A percentile compares a stretch with the other conserved stretches of the same genome.
phyloP scores from a whole-genome alignment of 2,113 vertebrate genomes.

The Oriolus oriolus region DNA sequence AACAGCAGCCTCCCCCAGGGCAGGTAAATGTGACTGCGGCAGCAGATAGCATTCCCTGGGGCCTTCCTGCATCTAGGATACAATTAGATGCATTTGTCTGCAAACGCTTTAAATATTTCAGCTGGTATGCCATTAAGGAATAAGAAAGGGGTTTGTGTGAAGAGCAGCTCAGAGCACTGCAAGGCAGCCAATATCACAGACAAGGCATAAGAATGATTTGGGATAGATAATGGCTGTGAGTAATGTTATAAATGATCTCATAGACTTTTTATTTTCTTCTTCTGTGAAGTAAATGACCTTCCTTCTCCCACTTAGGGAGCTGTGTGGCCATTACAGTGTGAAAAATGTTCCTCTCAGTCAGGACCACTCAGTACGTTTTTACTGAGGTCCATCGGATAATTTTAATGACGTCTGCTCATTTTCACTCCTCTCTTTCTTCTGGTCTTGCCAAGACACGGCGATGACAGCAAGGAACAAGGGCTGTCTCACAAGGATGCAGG shows the following conservation, averaged over 20 bases:
- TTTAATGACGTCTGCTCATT: slow-evolving; percentile 21
- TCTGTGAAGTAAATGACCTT: slow-evolving; percentile 59
- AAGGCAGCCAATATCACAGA: slow-evolving; percentile 54
- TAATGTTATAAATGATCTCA: slow-evolving; percentile 68
- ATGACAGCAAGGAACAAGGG: neutral
- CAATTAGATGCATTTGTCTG: slow-evolving; percentile 60
- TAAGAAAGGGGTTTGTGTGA: slow-evolving; percentile 46
- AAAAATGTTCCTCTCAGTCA: slow-evolving; percentile 46
- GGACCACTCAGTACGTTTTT: slow-evolving; percentile 15
- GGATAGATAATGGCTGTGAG: slow-evolving; percentile 61
- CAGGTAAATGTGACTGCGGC: slow-evolving; percentile 46
- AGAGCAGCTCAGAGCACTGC: slow-evolving; percentile 34
- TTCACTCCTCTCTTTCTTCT: neutral
- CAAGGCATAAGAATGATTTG: slow-evolving; percentile 59
- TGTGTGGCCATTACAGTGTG: slow-evolving; percentile 22
- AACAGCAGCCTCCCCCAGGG: slow-evolving; percentile 25
- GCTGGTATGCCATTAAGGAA: slow-evolving; percentile 55
- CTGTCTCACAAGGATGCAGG: neutral
- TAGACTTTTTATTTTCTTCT: slow-evolving; percentile 3
- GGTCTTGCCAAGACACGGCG: neutral
- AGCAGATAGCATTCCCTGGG: neutral
- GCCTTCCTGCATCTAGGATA: slow-evolving; percentile 28
- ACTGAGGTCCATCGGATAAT: slow-evolving; percentile 18
- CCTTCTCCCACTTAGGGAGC: slow-evolving; percentile 31
- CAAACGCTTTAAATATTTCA: slow-evolving; percentile 63